A percentile compares a stretch with the other conserved stretches of the same genome.
Evolutionary conservation across 2,113 vertebrate genomes (phyloP).

Genomic region (Scomber japonicus): DNA sequence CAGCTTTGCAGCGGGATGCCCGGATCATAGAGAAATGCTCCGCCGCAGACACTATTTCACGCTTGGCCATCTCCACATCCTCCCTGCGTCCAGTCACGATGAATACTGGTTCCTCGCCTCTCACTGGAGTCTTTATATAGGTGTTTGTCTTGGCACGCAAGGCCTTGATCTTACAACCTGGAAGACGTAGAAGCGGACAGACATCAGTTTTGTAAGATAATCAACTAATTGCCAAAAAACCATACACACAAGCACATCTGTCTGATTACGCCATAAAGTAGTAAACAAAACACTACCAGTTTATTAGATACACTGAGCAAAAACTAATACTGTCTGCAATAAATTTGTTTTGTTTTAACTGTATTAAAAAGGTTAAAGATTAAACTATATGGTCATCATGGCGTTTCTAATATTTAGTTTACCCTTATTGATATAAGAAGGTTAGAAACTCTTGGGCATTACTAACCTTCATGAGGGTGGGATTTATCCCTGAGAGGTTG

Average conservation of each 20-base stretch:
- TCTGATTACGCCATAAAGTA: too few species aligned
- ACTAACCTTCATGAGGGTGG: too few species aligned
- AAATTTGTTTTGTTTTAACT: too few species aligned
- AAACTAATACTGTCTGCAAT: too few species aligned
- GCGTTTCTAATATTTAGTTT: too few species aligned
- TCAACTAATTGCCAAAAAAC: neutral
- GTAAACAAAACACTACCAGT: too few species aligned
- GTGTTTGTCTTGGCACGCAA: conserved; percentile 97
- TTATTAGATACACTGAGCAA: too few species aligned
- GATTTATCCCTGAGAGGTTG: too few species aligned
- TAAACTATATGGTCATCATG: too few species aligned
- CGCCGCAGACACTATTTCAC: conserved; percentile 94
- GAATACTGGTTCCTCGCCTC: conserved; percentile 95
- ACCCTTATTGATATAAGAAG: too few species aligned
- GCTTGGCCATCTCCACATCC: conserved; percentile 97
- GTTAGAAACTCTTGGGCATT: too few species aligned
- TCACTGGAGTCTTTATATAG: conserved; percentile 96
- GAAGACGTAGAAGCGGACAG: conserved; percentile 11
- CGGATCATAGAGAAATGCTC: conserved; percentile 98
- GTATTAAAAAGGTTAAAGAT: too few species aligned
- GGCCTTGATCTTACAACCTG: conserved; percentile 99
- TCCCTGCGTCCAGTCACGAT: conserved; percentile 96
- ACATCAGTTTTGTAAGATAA: neutral
- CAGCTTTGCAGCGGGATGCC: conserved; percentile 91
- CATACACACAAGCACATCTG: neutral